Conservation (phyloP, 2,797 vertebrate genomes). For the Spea hammondii region DNA sequence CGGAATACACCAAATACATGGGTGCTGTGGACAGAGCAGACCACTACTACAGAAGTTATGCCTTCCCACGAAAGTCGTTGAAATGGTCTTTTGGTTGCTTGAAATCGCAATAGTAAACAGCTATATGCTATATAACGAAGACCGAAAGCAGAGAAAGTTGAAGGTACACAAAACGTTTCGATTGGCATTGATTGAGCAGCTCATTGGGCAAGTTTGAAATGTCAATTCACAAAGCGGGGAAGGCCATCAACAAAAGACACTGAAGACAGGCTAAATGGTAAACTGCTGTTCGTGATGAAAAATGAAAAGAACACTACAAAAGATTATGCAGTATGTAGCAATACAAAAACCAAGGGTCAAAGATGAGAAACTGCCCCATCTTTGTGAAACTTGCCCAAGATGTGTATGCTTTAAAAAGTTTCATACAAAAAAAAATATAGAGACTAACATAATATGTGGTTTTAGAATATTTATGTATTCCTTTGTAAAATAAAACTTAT, state of each 20-base stretch:
- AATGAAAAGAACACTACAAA: background rate
- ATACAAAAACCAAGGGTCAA: background rate
- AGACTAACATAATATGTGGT: background rate
- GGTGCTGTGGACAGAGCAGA: no score
- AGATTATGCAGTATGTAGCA: background rate
- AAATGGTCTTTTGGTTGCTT: no score
- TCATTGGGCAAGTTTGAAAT: background rate
- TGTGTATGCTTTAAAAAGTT: conserved; percentile 1
- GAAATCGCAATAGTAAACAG: no score
- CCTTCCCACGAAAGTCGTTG: no score
- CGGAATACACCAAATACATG: no score
- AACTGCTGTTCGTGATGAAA: background rate
- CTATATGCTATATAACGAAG: no score
- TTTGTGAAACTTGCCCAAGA: background rate
- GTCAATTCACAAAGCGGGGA: background rate
- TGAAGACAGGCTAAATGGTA: conserved; percentile 1
- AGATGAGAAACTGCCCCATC: background rate
- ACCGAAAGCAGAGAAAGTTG: no score
- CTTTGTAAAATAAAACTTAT: no score
- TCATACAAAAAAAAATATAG: background rate
- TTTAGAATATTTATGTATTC: no score
- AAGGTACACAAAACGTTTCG: no score
- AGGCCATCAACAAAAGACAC: background rate
- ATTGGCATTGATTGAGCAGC: background rate
- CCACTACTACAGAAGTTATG: no score